A percentile compares a stretch with the other conserved stretches of the same genome.
Conservation (phyloP, 2,113 vertebrate genomes). For the Carassius gibelio region DNA sequence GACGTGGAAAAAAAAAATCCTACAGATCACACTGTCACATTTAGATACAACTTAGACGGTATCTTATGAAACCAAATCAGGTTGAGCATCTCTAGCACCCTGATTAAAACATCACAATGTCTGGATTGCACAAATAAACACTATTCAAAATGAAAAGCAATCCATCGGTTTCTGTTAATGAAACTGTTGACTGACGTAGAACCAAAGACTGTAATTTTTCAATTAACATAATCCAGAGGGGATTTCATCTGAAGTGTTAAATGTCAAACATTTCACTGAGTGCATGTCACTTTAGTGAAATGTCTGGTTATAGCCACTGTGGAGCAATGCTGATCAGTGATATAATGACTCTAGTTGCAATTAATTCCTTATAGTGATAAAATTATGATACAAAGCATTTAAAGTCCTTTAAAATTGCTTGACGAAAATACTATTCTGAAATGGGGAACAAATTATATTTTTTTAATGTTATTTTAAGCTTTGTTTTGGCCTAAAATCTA, state of each 20-base stretch:
- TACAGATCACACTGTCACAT: constrained; percentile 33
- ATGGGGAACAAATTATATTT: neutral
- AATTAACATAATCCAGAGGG: neutral
- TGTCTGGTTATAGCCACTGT: neutral
- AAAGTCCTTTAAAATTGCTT: neutral
- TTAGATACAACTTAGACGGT: constrained; percentile 1
- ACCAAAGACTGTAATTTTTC: neutral
- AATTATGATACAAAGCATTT: neutral
- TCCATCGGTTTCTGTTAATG: neutral
- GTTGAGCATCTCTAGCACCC: neutral
- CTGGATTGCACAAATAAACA: constrained; percentile 11
- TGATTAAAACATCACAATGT: constrained; percentile 25
- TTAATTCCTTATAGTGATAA: neutral
- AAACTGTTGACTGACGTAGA: neutral
- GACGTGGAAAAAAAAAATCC: neutral
- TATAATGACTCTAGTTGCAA: neutral
- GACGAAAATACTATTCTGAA: neutral
- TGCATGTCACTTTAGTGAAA: neutral
- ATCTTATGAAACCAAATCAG: constrained; percentile 29
- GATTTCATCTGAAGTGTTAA: neutral
- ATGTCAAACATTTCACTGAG: neutral
- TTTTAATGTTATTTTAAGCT: neutral
- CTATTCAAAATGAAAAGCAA: neutral
- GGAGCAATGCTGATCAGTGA: neutral
- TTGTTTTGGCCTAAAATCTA: neutral